A percentile compares a stretch with the other conserved stretches of the same genome.
Evolutionary conservation across 2,113 vertebrate genomes (phyloP).

Genomic region (Oryzias celebensis): DNA sequence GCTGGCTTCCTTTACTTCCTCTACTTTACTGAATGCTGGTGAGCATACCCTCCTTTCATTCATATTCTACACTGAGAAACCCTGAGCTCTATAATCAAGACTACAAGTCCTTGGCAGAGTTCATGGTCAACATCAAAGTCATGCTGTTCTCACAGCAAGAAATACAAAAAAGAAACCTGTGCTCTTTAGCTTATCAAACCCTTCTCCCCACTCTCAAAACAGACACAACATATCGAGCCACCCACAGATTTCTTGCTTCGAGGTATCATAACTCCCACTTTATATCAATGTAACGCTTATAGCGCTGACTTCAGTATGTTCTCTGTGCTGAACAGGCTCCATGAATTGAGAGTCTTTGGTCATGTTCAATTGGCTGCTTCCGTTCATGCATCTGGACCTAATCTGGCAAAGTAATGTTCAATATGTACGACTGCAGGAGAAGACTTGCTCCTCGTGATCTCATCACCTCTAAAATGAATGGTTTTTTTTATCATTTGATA

Average conservation of each 20-base stretch:
- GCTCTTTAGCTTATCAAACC: conserved; percentile 1
- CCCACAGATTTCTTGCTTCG: conserved; percentile 5
- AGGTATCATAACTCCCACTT: conserved; percentile 29
- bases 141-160: conserved; percentile 34
- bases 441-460: conserved; percentile 45
- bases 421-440: conserved; percentile 19
- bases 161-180: background rate
- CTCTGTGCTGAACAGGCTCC: conserved; percentile 34
- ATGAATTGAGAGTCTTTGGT: conserved; percentile 58
- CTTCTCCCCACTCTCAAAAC: conserved; percentile 3
- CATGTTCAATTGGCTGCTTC: conserved; percentile 65
- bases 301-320: conserved; percentile 51
- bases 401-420: conserved; percentile 44
- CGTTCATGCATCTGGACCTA: conserved; percentile 44
- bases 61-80: conserved; percentile 56
- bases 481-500: conserved; percentile 22
- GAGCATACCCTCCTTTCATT: conserved; percentile 49
- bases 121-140: conserved; percentile 48
- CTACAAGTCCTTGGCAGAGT: conserved; percentile 40
- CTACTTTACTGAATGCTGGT: conserved; percentile 36
- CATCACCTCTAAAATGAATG: conserved; percentile 19
- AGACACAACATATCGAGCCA: conserved; percentile 21
- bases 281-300: conserved; percentile 10
- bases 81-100: conserved; percentile 53
- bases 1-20: conserved; percentile 30